Base-by-base conservation (phyloP, 2,797 vertebrate genomes). In the Kryptopterus vitreolus region DNA sequence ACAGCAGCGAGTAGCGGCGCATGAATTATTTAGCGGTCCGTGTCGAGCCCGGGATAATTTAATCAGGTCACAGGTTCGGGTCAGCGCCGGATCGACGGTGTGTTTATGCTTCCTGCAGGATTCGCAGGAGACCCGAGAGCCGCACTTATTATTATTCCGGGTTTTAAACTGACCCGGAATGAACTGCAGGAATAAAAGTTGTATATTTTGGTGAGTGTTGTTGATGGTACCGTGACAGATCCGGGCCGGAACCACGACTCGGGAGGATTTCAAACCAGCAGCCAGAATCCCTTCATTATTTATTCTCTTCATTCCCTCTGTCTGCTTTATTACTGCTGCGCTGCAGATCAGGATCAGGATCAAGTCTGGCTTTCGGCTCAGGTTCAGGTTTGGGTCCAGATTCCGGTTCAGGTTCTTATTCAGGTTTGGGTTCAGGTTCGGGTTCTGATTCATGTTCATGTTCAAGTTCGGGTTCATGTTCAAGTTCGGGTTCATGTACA, bases 1-100 rank as follows among this genome's bases (percentile, higher is more conserved):
- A 81, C 73, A 78, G 85, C 74, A 71, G 63, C 59, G 55, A 63
- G 59, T 26, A 71, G 43, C 18, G 58, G 78, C 24, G 57, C 80
- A 77, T 84, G 70, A 84, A 86, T 84, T 84, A 86, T 84, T 86
- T 77, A 84, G 78, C 5, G 29, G 43, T 31, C 81, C 55, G 10
- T 58, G 70, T 72, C 77, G 73, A 43, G 82, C 79, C 57, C n/a
- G 73, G 77, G 82, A 48, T 84, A 78, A 84, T 84, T 84, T 66
- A 84, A 78, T 86, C 82, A 78, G 82, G 82, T 86, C 82, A 82
- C 82, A 72, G 82, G 80, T 82, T 78, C 33, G 66, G 71, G 68
- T 72, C 70, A 59, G 63, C 70, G 77, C 69, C 38, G 71, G 38
- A 82, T 29, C 61, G 58, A 62, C 74, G 50, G 48, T 13, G 59